Evolutionary conservation across 1,140 invertebrate genomes (phyloP), one percentile per base, ranked within the genome.

Genomic region (Tetramorium simillimum): DNA sequence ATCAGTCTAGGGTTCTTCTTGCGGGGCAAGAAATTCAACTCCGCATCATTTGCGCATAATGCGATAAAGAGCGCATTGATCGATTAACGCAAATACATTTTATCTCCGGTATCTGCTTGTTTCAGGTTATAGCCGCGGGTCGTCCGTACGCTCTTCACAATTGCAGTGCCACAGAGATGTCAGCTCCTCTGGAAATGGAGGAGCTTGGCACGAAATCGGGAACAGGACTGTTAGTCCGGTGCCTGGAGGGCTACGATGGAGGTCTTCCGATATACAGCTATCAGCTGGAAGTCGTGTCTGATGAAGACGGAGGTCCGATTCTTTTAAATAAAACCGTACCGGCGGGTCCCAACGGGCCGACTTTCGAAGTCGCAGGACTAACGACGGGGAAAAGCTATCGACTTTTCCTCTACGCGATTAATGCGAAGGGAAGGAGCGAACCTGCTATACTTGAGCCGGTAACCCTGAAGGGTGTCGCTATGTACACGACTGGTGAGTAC

Each of bases 71-170:
- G 16, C 14, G 3, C 37, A 46, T 75, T 84, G 53, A 43, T 46
- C 53, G 37, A n/a, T 40, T 60, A 60, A 49, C 37, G 53, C 67
- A 84, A 84, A 49, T 75, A 84, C 4, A 37, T 56, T 84, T 75
- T 73, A 84, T 60, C 69, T 49, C 43, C 18, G 51, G 33, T 33
- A 4, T 12, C 86, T n/a, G 24, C 58, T 76, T 78, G 76, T 85
- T 87, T 51, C 86, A 94, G 94, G 93, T 94, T 6, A 94, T 94
- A 87, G 93, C 94, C 18, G 88, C 96, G 97, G 98, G 98, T 89
- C 97, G 97, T 40, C 98, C 98, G 14, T 98, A 98, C 92, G 96
- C 97, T 43, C 95, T 98, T 53, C 96, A 97, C 88, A 99, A 99
- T 94, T 99, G 98, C 94, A 97, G 97, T n/a, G 96, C 92, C 2